These are phyloP conservation scores for Abrostola triplasia DNA, from an alignment of 2,888 invertebrate species.

Conservation along the genomic window DNA sequence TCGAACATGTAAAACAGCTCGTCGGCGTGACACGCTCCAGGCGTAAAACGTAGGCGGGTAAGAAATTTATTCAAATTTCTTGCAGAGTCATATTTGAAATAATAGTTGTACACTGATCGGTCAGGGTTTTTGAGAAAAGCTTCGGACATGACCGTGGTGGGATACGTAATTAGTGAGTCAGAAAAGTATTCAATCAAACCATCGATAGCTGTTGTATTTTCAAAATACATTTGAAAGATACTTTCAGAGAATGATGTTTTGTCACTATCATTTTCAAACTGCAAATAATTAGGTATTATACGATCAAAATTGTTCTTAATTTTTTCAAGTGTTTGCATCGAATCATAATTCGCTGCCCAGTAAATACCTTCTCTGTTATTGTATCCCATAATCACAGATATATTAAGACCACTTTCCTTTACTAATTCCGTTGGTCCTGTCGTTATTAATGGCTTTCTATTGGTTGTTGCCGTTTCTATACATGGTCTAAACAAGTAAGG, in stretches of 20 bases:
- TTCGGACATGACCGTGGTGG: constrained; percentile 44
- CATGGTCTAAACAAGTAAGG: constrained; percentile 59
- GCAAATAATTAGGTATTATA: constrained; percentile 56
- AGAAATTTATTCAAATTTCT: constrained; percentile 61
- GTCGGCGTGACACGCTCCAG: constrained; percentile 62
- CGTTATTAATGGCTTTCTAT: constrained; percentile 49
- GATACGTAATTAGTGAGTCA: constrained; percentile 57
- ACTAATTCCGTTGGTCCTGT: constrained; percentile 50
- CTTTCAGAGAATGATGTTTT: constrained; percentile 46
- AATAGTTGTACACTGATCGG: constrained; percentile 59
- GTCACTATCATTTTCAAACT: constrained; percentile 46
- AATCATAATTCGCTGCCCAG: constrained; percentile 55
- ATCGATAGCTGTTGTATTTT: constrained; percentile 36
- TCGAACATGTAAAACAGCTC: constrained; percentile 62
- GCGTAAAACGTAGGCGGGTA: constrained; percentile 34
- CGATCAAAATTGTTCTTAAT: constrained; percentile 45
- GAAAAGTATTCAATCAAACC: constrained; percentile 62
- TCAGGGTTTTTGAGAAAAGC: constrained; percentile 40
- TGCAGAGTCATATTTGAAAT: constrained; percentile 60
- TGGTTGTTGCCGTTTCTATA: constrained; percentile 43
- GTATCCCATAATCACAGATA: constrained; percentile 62
- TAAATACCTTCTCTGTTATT: constrained; percentile 65
- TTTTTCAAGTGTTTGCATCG: constrained; percentile 32
- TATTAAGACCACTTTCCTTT: constrained; percentile 36
- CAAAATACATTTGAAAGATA: constrained; percentile 58